Percentiles rank a stretch among this genome's conserved stretches.
These are phyloP conservation scores for Vultur gryphus DNA, from an alignment of 2,797 vertebrate species.

Conservation along the genomic window DNA sequence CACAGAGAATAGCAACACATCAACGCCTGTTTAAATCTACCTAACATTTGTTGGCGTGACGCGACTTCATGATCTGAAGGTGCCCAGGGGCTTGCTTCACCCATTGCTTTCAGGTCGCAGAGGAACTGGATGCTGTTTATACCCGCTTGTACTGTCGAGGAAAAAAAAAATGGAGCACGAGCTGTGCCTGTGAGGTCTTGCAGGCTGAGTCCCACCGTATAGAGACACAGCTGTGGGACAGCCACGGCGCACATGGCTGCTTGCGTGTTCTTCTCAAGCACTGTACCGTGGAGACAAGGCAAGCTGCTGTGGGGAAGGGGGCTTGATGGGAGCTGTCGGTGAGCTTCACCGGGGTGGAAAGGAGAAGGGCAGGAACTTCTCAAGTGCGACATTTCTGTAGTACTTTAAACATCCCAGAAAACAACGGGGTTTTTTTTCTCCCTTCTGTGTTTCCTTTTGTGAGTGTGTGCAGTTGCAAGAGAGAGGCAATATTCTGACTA, in stretches of 20 bases:
- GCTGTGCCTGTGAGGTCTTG: background rate
- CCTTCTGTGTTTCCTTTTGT: background rate
- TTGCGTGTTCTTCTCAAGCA: background rate
- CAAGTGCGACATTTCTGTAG: background rate
- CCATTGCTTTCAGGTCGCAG: background rate
- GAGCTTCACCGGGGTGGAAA: background rate
- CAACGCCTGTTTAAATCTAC: background rate
- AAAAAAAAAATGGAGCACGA: background rate
- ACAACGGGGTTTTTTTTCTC: background rate
- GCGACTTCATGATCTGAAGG: background rate
- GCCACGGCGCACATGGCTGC: accelerated
- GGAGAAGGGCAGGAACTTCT: background rate
- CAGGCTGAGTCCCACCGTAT: background rate
- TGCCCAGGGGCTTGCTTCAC: background rate
- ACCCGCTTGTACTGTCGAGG: accelerated
- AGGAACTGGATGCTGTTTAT: background rate
- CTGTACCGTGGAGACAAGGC: background rate
- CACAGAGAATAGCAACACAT: background rate
- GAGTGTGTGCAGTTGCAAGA: background rate
- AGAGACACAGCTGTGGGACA: background rate
- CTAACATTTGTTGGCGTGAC: background rate
- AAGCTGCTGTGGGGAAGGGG: background rate
- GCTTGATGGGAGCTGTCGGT: background rate
- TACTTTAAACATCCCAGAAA: background rate
- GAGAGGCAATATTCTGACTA: background rate